A percentile compares a stretch with the other conserved stretches of the same genome.
Evolutionary conservation across 2,113 vertebrate genomes (phyloP).

Genomic region (Zeus faber): DNA sequence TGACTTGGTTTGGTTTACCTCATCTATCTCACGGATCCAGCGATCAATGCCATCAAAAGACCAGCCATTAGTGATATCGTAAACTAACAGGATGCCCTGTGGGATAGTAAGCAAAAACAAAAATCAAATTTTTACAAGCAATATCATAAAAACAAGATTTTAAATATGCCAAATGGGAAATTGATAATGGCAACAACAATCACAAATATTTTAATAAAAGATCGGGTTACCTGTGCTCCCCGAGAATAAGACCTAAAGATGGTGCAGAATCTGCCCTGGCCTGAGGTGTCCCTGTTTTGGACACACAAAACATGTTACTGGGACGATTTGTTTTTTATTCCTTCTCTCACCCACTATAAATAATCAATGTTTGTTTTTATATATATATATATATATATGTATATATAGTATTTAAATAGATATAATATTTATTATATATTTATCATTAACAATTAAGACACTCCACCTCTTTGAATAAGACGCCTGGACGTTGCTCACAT

Average conservation of each 20-base stretch:
- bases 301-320: constrained; percentile 33
- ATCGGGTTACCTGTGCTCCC: constrained; percentile 89
- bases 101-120: constrained; percentile 1
- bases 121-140: neutral
- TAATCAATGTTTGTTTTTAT: too few relatives aligned
- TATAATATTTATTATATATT: too few relatives aligned
- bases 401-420: too few relatives aligned
- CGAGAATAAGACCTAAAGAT: constrained; percentile 98
- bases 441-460: too few relatives aligned
- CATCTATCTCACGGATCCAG: constrained; percentile 98
- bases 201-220: neutral
- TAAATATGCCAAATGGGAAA: neutral
- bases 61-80: constrained; percentile 98
- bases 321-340: too few relatives aligned
- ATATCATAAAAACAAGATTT: neutral
- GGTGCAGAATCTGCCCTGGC: constrained; percentile 96
- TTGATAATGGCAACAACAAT: neutral
- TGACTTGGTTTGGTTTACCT: constrained; percentile 71
- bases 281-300: constrained; percentile 92
- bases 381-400: too few relatives aligned
- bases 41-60: constrained; percentile 97
- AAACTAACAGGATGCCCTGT: constrained; percentile 97
- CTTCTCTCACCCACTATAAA: too few relatives aligned
- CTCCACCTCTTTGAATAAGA: too few relatives aligned
- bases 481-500: too few relatives aligned